Base-by-base conservation (phyloP, 1,140 invertebrate species). In the Drosophila kepulauana region DNA sequence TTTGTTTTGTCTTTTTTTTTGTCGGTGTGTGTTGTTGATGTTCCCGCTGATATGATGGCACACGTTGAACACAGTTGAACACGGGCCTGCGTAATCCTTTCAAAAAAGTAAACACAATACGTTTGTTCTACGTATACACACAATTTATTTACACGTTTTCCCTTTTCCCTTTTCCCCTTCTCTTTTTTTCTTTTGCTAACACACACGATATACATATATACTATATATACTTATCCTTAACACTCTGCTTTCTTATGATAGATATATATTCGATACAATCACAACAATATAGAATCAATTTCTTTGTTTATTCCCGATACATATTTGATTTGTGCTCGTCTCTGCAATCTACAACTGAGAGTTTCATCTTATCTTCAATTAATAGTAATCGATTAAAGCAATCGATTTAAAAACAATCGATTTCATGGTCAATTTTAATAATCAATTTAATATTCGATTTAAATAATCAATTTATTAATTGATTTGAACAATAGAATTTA, bases 71-170 rank as follows among this genome's bases (percentile, higher is more conserved):
- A 89, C 81, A 89, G 85, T 85, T 89, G 78, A 89, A 89, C 81
- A 89, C 85, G 88, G 85, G 85, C 75, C 86, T 89, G 75, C 85
- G 85, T 90, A 89, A 89, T 89, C 85, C 85, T 71, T 89, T 89
- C 72, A 89, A 89, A 89, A 89, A 89, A 89, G 85, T 89, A 89
- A 89, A 89, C 85, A 89, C 59, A 84, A 71, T 61, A 43, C 45
- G 25, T 59, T 57, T 54, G 28, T 54, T 57, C 33, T 57, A 54
- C 67, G 64, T 69, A 81, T 66, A 75, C 74, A 73, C 57, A 78
- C 73, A 75, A 68, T 70, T 66, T 72, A 70, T 52, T 49, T 49
- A 15, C 8, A n/a, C 30, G 54, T 13, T 59, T 43, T 35, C 5
- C 35, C 15, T 13, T 59, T 43, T 35, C 5, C 35, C 15, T 11